These are phyloP conservation scores for Micropoecilia bifurca DNA, from an alignment of 2,797 vertebrate genomes.

Conservation along the genomic window DNA sequence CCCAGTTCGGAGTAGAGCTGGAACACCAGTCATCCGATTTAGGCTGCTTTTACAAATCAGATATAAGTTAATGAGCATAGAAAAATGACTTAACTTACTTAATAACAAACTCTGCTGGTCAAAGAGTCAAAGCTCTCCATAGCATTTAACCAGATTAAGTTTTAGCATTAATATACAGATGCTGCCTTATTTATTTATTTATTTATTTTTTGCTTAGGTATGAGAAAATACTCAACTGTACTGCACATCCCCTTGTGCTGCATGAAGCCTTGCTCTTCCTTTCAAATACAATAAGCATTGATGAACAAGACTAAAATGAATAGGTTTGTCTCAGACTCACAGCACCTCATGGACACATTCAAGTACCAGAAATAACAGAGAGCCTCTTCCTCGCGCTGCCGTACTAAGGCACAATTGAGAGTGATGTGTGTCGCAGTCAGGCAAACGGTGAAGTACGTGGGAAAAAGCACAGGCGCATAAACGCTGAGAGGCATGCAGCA, in stretches of 20 bases:
- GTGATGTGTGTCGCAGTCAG: constrained; percentile 72
- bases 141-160: constrained; percentile 51
- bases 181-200: constrained; percentile 41
- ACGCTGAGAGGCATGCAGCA: constrained; percentile 55
- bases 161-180: constrained; percentile 51
- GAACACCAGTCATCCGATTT: constrained; percentile 5
- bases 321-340: constrained; percentile 55
- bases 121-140: constrained; percentile 48
- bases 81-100: constrained; percentile 62
- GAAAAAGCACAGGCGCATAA: constrained; percentile 63
- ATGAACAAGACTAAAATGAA: constrained; percentile 74
- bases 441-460: constrained; percentile 78
- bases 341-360: constrained; percentile 74
- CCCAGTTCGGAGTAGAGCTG: no score
- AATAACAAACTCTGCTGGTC: constrained; percentile 72
- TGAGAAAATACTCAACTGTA: constrained; percentile 72
- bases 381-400: constrained; percentile 61
- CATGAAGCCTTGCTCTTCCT: constrained; percentile 69
- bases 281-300: constrained; percentile 73
- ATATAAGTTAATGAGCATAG: constrained; percentile 75
- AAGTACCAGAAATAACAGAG: constrained; percentile 71
- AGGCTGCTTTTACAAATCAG: constrained; percentile 18
- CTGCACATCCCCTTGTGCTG: constrained; percentile 43
- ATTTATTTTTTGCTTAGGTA: constrained; percentile 26
- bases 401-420: constrained; percentile 75